These are phyloP conservation scores for Centruroides sculpturatus DNA, from an alignment of 1,140 invertebrate genomes.

Conservation along the genomic window DNA sequence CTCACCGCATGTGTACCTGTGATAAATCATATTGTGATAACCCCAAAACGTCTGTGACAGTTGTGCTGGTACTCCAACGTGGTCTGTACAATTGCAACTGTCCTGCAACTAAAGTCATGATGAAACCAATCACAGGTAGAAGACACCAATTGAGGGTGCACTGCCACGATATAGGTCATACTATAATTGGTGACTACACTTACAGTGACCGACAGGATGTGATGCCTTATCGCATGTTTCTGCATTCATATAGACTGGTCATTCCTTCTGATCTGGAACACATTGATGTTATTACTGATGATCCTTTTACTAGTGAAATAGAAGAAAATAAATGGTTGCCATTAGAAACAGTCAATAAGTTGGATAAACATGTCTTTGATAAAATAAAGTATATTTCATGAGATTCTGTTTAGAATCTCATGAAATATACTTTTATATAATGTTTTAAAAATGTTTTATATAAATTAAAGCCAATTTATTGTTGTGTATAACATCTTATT, in stretches of 20 bases:
- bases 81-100: constrained; percentile 43
- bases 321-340: constrained; percentile 22
- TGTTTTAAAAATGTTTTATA: too few relatives aligned
- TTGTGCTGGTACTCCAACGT: constrained; percentile 45
- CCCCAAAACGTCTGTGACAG: constrained; percentile 41
- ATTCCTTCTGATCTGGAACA: constrained; percentile 32
- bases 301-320: constrained; percentile 33
- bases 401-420: too few relatives aligned
- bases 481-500: too few relatives aligned
- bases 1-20: constrained; percentile 43
- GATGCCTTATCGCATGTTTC: constrained; percentile 51
- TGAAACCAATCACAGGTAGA: constrained; percentile 51
- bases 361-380: constrained; percentile 15
- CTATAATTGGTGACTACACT: constrained; percentile 64
- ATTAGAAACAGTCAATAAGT: constrained; percentile 18
- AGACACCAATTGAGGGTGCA: constrained; percentile 65
- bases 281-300: constrained; percentile 34
- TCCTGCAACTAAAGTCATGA: constrained; percentile 49
- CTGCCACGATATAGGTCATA: constrained; percentile 51
- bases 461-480: too few relatives aligned
- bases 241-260: constrained; percentile 47
- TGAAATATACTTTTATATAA: too few relatives aligned
- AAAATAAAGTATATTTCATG: neutral
- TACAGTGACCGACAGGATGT: constrained; percentile 51
- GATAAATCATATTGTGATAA: constrained; percentile 30